Percentiles rank a stretch among this genome's conserved stretches.
phyloP scores from a whole-genome alignment of 1,140 invertebrate species.

The Heliothis virescens region DNA sequence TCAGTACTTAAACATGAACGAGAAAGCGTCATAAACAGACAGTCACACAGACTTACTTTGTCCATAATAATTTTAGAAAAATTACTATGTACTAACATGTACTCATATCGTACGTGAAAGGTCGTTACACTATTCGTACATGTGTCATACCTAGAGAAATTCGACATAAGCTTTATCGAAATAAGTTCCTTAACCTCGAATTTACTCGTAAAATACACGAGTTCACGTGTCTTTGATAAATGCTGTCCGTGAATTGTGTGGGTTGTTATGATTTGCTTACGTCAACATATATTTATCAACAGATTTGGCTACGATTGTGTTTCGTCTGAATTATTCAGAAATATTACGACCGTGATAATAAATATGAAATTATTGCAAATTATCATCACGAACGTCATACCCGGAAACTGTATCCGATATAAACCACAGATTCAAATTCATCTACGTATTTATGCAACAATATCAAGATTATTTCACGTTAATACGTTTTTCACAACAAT shows the following conservation, averaged over 20 bases:
- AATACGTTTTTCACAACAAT: conserved; percentile 26
- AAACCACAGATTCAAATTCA: not conserved
- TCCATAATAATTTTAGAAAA: not conserved
- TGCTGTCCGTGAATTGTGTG: conserved; percentile 37
- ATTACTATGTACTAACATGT: conserved; percentile 1
- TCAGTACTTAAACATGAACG: no score
- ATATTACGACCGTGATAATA: not conserved
- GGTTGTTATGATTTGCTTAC: conserved; percentile 24
- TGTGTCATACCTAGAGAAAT: conserved; percentile 36
- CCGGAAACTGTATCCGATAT: not conserved
- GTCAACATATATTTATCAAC: conserved; percentile 10
- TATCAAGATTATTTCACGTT: not conserved
- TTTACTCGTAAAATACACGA: conserved; percentile 37
- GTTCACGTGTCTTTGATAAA: conserved; percentile 36
- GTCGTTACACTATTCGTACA: conserved; percentile 1
- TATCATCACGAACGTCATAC: not conserved
- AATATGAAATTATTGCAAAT: not conserved
- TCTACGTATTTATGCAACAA: not conserved
- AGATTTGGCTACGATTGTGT: not conserved
- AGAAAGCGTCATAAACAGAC: no score
- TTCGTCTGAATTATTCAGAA: not conserved
- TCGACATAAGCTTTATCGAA: conserved; percentile 33
- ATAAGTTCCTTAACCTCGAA: conserved; percentile 45
- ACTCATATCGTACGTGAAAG: conserved; percentile 9
- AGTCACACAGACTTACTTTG: no score